A percentile compares a stretch with the other conserved stretches of the same genome.
Conservation (phyloP, 2,797 vertebrate species). For the Vultur gryphus region DNA sequence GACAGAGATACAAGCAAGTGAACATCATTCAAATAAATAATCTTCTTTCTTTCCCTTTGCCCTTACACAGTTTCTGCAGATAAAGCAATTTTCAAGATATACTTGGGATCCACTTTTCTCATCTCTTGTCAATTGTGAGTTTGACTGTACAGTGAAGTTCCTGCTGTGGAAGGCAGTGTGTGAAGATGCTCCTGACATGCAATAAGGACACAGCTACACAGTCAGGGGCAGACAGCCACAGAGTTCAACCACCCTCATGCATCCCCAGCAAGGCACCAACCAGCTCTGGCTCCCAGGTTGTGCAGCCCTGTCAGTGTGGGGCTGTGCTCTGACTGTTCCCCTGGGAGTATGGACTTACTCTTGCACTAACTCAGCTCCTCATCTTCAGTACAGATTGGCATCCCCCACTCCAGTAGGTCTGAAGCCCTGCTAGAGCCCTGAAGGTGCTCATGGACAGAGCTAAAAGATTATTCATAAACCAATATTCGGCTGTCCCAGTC, state of each 20-base stretch:
- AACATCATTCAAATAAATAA: background rate
- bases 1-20: background rate
- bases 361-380: background rate
- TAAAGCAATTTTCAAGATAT: background rate
- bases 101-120: background rate
- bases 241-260: background rate
- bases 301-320: too few relatives aligned
- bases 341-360: background rate
- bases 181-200: background rate
- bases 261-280: background rate
- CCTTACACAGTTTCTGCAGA: background rate
- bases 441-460: background rate
- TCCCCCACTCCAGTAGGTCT: rapidly evolving
- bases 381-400: background rate
- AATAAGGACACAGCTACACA: background rate
- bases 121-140: background rate
- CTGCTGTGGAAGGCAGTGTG: background rate
- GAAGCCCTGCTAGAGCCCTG: background rate
- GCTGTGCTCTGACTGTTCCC: background rate
- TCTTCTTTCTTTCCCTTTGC: background rate
- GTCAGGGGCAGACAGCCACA: background rate
- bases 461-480: background rate
- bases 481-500: background rate
- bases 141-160: background rate
- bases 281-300: background rate